Evolutionary conservation across 2,888 invertebrate species (phyloP), one percentile per base, ranked within the genome.

Genomic region (Cantharis nigra): DNA sequence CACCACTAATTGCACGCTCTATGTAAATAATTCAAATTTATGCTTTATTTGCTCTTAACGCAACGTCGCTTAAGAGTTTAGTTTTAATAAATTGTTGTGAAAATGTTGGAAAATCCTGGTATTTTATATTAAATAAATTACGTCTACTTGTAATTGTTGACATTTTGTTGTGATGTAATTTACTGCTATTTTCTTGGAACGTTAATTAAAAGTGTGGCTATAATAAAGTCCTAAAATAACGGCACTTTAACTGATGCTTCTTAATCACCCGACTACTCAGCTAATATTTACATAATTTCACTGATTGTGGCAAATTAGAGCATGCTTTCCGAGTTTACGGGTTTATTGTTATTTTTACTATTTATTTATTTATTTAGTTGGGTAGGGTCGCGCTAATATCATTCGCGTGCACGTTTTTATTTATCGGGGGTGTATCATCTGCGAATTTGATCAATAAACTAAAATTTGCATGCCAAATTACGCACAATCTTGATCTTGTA

Each of bases 151-250:
- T 49, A 49, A 49, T 67, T 23, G 65, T 67, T 67, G 65, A 67
- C 65, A 67, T 23, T 67, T 67, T 67, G 26, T 67, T 67, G 65
- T 67, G 20, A 67, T n/a, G 65, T 18, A 67, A 67, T 26, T 23
- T 26, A 67, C 20, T 67, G 65, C 65, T 67, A 67, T 23, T 23
- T 67, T 16, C 23, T 16, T 23, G 65, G 65, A 67, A 67, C 26
- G 65, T 67, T 67, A 67, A 67, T 67, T 67, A 67, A 67, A 67
- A 67, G 65, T 67, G 65, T 67, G 26, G 26, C 65, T 26, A 67
- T 49, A 49, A 49, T 49, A 49, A 49, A 49, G 49, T 49, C 49
- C 49, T 49, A 49, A 49, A 49, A 49, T 49, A 49, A 49, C 49
- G 49, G 49, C 49, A n/a, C 49, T 49, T 49, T 49, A 49, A 49